Conservation (phyloP, 2,797 vertebrate species). For the Bradypodion pumilum region DNA sequence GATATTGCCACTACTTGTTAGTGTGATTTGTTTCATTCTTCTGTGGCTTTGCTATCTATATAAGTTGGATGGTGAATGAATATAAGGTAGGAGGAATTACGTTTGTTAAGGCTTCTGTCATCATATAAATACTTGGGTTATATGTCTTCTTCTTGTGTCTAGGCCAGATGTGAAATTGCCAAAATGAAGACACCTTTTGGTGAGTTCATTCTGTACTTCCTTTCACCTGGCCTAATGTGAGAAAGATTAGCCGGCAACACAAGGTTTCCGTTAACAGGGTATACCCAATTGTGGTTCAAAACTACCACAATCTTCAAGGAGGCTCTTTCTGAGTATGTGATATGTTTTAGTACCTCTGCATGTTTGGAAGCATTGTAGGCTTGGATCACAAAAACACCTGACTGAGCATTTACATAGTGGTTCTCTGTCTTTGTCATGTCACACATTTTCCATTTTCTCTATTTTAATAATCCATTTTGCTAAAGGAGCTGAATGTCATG, state of each 20-base stretch:
- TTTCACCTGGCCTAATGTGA: too few species aligned
- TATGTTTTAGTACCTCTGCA: background rate
- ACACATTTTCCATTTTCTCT: background rate
- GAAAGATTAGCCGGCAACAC: too few species aligned
- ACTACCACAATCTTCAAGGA: too few species aligned
- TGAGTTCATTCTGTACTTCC: too few species aligned
- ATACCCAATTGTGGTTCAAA: too few species aligned
- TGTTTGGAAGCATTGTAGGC: background rate
- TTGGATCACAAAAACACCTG: background rate
- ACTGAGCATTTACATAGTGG: too few species aligned
- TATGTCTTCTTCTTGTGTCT: too few species aligned
- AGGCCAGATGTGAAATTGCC: too few species aligned
- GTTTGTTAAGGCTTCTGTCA: background rate
- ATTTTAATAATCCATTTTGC: background rate
- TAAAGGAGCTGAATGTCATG: background rate
- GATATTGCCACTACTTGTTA: background rate
- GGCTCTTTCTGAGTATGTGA: too few species aligned
- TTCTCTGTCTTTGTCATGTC: background rate
- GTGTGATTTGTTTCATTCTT: background rate
- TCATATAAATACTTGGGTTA: too few species aligned
- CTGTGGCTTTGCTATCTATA: background rate
- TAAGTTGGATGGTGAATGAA: background rate
- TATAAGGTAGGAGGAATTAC: background rate
- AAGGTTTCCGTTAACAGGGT: too few species aligned
- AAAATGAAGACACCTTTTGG: too few species aligned